These are phyloP conservation scores for Enteromius unitaeniatus DNA, from an alignment of 2,797 vertebrate species.

Conservation along the genomic window DNA sequence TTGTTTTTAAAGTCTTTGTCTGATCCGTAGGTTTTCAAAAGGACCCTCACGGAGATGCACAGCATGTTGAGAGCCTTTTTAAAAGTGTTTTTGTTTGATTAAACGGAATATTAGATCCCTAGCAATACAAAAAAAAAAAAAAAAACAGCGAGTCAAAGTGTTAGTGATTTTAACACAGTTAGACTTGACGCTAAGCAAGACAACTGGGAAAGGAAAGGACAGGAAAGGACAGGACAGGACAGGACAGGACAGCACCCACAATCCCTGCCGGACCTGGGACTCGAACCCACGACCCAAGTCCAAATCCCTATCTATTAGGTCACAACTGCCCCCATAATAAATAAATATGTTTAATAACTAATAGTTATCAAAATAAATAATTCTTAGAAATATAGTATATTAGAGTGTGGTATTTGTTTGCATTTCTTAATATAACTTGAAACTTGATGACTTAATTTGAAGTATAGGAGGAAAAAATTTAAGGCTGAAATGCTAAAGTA, in stretches of 20 bases:
- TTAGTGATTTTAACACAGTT: neutral
- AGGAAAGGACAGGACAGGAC: too few species aligned
- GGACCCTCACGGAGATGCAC: constrained; percentile 58
- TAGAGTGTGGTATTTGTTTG: neutral
- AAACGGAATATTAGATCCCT: constrained; percentile 41
- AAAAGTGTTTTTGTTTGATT: constrained; percentile 45
- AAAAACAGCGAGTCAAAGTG: neutral
- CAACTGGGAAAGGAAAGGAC: too few species aligned
- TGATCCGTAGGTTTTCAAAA: constrained; percentile 58
- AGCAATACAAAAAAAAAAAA: neutral
- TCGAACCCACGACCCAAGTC: too few species aligned
- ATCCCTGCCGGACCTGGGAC: too few species aligned
- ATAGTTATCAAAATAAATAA: neutral
- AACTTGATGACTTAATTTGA: neutral
- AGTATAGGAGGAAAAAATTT: neutral
- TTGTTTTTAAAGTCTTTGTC: constrained; percentile 50
- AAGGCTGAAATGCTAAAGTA: neutral
- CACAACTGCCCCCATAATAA: too few species aligned
- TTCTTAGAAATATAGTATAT: neutral
- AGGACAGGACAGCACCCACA: too few species aligned
- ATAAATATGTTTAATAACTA: neutral
- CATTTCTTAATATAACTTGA: too few species aligned
- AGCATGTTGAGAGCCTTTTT: constrained; percentile 58
- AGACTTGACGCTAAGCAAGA: neutral
- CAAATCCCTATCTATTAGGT: too few species aligned